Evolutionary conservation across 2,113 vertebrate genomes (phyloP), one percentile per base, ranked within the genome.

Genomic region (Athene noctua): DNA sequence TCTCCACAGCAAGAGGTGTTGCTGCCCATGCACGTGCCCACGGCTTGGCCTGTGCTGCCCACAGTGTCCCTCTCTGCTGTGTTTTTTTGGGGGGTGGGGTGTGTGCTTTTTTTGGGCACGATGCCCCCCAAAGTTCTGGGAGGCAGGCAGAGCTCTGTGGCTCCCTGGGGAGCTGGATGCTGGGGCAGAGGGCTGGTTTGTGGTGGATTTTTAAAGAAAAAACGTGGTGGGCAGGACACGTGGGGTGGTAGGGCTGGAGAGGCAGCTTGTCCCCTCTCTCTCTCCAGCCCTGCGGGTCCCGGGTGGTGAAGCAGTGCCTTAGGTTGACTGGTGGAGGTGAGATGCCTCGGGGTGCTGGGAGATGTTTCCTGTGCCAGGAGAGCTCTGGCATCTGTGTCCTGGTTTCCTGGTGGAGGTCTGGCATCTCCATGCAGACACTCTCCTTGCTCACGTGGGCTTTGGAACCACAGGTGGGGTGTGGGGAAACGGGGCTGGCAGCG

Each of bases 401-500:
- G 32, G 7, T 27, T 26, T 59, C 20, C 5, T 21, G 57, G 18
- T 62, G 73, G 38, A 67, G 22, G 32, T 79, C 38, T 0, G 1
- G 57, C 55, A n/a, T 62, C 21, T 46, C 40, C 14, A 2, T 6
- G 4, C 19, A 21, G 51, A 9, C 25, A 62, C n/a, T 23, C 59
- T 77, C 65, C 17, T 63, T 4, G 2, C 49, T 80, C 27, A 4
- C 3, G 2, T 2, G 5, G 11, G 29, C 15, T 86, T 47, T 68
- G 68, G 73, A 72, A 40, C 13, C 1, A 1, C 72, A 25, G 34
- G 11, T 5, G 25, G 22, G 30, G 16, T 12, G 44, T 77, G 42
- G 57, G 55, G 34, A 34, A 62, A 38, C 0, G 0, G 75, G 62
- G 25, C 38, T 93, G 66, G 74, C 29, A 65, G 23, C 0, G 0